Evolutionary conservation across 2,888 invertebrate species (phyloP).

Genomic region (Drosophila falleni): DNA sequence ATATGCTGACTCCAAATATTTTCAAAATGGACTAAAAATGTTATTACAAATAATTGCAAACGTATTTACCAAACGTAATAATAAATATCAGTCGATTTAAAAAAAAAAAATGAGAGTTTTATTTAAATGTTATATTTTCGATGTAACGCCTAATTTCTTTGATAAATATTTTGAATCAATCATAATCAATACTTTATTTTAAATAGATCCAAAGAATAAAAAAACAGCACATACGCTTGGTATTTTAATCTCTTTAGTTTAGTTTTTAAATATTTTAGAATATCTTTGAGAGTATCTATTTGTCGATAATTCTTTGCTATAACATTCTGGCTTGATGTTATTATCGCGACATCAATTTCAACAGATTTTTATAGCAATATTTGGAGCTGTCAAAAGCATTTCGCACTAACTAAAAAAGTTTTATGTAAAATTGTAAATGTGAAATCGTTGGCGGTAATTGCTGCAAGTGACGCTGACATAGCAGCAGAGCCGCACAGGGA

Average conservation of each 20-base stretch:
- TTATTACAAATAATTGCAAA: background rate
- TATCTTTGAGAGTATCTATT: background rate
- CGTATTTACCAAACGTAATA: too few species aligned
- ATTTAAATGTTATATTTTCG: too few species aligned
- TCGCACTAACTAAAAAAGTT: conserved; percentile 28
- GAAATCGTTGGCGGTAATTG: conserved; percentile 33
- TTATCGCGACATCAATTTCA: conserved; percentile 14
- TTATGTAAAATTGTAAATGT: conserved; percentile 37
- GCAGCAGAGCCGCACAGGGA: conserved; percentile 9
- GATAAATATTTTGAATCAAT: too few species aligned
- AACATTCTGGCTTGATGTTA: background rate
- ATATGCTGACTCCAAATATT: too few species aligned
- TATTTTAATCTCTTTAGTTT: too few species aligned
- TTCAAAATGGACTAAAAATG: background rate
- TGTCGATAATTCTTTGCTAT: background rate
- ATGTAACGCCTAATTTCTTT: too few species aligned
- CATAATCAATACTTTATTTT: too few species aligned
- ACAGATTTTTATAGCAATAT: conserved; percentile 19
- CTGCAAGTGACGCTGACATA: conserved; percentile 65
- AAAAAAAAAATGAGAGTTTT: too few species aligned
- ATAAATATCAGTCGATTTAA: too few species aligned
- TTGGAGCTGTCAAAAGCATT: conserved; percentile 41
- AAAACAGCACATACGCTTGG: too few species aligned
- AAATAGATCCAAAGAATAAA: too few species aligned
- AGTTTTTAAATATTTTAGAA: background rate